Percentiles rank a stretch among this genome's conserved stretches.
Evolutionary conservation across 2,113 vertebrate species (phyloP).

Genomic region (Mesembrinibis cayennensis): DNA sequence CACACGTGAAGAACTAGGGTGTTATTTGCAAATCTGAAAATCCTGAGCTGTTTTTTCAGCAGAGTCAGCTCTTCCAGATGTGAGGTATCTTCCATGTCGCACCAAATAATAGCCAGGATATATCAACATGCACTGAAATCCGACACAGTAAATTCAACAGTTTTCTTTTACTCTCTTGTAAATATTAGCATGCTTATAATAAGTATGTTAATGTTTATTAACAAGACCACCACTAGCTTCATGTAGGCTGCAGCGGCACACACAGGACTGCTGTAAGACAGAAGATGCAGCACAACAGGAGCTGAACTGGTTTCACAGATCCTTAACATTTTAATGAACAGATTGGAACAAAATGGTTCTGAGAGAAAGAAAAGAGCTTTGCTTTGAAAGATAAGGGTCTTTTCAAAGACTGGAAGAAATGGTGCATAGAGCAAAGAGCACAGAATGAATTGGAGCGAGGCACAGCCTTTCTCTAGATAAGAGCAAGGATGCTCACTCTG

Average conservation of each 20-base stretch:
- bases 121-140: not conserved
- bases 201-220: not conserved
- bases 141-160: not conserved
- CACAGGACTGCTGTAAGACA: no score
- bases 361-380: not conserved
- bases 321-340: not conserved
- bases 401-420: not conserved
- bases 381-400: not conserved
- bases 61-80: not conserved
- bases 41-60: not conserved
- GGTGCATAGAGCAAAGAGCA: not conserved
- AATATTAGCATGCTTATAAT: not conserved
- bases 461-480: not conserved
- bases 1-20: not conserved
- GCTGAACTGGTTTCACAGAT: not conserved
- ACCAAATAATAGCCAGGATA: not conserved
- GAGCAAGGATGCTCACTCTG: not conserved
- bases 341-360: not conserved
- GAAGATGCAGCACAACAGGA: not conserved
- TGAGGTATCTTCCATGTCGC: not conserved
- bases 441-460: not conserved
- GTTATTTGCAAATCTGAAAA: not conserved
- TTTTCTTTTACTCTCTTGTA: not conserved
- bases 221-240: not conserved
- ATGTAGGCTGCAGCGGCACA: not conserved